Percentiles rank a stretch among this genome's conserved stretches.
phyloP scores from a whole-genome alignment of 2,797 vertebrate genomes.

The Oophaga sylvatica region DNA sequence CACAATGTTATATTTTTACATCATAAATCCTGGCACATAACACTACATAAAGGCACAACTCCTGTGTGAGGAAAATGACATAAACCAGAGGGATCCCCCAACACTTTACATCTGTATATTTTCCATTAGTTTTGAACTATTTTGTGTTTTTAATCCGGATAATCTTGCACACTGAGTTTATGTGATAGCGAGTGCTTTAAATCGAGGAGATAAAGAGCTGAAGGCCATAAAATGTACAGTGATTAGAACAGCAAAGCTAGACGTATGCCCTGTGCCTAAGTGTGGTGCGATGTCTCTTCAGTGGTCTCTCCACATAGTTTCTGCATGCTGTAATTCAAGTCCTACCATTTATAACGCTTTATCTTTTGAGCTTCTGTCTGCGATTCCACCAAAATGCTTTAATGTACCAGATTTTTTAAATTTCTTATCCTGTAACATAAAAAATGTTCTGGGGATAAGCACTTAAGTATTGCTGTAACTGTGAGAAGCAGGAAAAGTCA shows the following conservation, averaged over 20 bases:
- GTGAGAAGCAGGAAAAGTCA: not conserved
- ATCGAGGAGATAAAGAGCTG: not conserved
- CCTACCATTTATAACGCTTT: slow-evolving; percentile 1
- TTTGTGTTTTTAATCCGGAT: not conserved
- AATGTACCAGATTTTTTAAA: not conserved
- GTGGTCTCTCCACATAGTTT: slow-evolving; percentile 12
- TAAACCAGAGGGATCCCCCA: no score
- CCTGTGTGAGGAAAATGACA: no score
- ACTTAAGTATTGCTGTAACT: not conserved
- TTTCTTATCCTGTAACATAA: not conserved
- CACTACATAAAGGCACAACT: no score
- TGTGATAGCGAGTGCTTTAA: not conserved
- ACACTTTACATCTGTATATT: not conserved
- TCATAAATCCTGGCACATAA: no score
- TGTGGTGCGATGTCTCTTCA: not conserved
- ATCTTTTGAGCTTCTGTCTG: slow-evolving; percentile 15
- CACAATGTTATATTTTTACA: no score
- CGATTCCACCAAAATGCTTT: not conserved
- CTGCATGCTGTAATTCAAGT: not conserved
- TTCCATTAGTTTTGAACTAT: not conserved
- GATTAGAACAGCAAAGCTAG: not conserved
- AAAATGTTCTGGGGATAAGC: not conserved
- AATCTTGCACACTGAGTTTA: not conserved
- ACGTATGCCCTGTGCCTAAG: not conserved
- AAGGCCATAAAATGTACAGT: not conserved